Percentiles rank a stretch among this genome's conserved stretches.
These are phyloP conservation scores for Aspidiotus rigidus DNA, from an alignment of 2,888 invertebrate species.

Conservation along the genomic window DNA sequence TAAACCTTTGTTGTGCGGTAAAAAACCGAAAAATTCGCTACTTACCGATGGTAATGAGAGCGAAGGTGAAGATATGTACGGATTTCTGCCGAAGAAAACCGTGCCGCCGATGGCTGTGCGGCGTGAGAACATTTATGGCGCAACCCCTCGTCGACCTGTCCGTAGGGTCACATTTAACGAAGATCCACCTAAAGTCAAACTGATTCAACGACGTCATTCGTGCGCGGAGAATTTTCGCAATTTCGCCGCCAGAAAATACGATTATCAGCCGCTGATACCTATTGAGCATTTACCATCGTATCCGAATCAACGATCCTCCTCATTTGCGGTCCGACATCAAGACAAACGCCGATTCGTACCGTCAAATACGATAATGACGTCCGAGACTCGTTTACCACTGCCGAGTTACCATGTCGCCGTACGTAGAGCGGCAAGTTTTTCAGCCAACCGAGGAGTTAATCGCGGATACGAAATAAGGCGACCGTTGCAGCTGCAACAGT, in stretches of 20 bases:
- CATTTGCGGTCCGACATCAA: background rate
- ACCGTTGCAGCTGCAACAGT: slow-evolving; percentile 1
- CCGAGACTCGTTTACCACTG: slow-evolving; percentile 6
- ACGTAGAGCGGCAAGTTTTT: slow-evolving; percentile 35
- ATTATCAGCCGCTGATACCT: slow-evolving; percentile 19
- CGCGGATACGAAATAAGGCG: slow-evolving; percentile 8
- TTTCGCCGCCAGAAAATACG: slow-evolving; percentile 23
- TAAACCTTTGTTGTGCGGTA: slow-evolving; percentile 21
- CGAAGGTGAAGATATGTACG: slow-evolving; percentile 36
- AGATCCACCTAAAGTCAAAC: slow-evolving; percentile 14
- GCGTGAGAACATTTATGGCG: slow-evolving; percentile 22
- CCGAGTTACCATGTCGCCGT: slow-evolving; percentile 35
- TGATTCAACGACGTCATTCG: slow-evolving; percentile 27
- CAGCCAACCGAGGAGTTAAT: slow-evolving; percentile 30
- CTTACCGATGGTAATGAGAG: slow-evolving; percentile 29
- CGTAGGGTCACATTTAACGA: slow-evolving; percentile 21
- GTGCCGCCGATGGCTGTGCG: slow-evolving; percentile 9
- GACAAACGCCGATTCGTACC: background rate
- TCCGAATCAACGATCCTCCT: slow-evolving; percentile 2
- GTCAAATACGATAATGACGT: slow-evolving; percentile 14
- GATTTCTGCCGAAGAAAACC: slow-evolving; percentile 24
- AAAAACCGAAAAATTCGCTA: slow-evolving; percentile 26
- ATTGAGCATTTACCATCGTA: slow-evolving; percentile 16
- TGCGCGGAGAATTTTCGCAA: slow-evolving; percentile 28
- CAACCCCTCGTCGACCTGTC: slow-evolving; percentile 3